Base-by-base conservation (phyloP, 2,113 vertebrate genomes). In the Chunga burmeisteri region DNA sequence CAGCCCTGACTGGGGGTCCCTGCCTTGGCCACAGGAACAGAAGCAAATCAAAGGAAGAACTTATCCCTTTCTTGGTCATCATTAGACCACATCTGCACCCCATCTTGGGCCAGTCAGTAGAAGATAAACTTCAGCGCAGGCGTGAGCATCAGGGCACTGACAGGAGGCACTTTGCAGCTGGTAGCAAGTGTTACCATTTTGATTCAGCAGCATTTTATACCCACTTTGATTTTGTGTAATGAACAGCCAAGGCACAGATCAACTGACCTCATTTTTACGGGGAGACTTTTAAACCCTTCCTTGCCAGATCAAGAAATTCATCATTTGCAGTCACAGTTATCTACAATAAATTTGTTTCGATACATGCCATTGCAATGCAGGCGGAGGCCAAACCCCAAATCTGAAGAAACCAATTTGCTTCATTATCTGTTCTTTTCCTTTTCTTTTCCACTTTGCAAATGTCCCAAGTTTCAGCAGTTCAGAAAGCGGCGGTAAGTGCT, bases 261-360 rank as follows among this genome's bases (percentile, higher is more conserved):
- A 94, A 94, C 96, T 96, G 94, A 58, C 90, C 96, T 94, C 81
- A 92, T 94, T 96, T 96, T 96, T 62, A 65, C 82, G 30, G 74
- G 49, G 13, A 93, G 49, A 52, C 74, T 90, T 90, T 75, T 65
- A 95, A 93, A 68, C 26, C 22, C 13, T 93, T 91, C 73, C 42
- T 36, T 93, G 53, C 32, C 90, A 90, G 77, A 91, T 58, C 65
- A 61, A 47, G 94, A 71, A 79, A 59, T 2, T 17, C 19, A 67
- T 15, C n/a, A 7, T 46, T 66, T 32, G 61, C 55, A 90, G 44
- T 21, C 70, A 66, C 75, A 47, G 46, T 38, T 78, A 65, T 34
- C 68, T 26, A 25, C 65, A 61, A 67, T 49, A 49, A 63, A 83
- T 67, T 29, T 38, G 27, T 5, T 52, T 91, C 46, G 65, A 70